Evolutionary conservation across 2,888 invertebrate genomes (phyloP), one percentile per base, ranked within the genome.

Genomic region (Fissipunctia ypsillon): DNA sequence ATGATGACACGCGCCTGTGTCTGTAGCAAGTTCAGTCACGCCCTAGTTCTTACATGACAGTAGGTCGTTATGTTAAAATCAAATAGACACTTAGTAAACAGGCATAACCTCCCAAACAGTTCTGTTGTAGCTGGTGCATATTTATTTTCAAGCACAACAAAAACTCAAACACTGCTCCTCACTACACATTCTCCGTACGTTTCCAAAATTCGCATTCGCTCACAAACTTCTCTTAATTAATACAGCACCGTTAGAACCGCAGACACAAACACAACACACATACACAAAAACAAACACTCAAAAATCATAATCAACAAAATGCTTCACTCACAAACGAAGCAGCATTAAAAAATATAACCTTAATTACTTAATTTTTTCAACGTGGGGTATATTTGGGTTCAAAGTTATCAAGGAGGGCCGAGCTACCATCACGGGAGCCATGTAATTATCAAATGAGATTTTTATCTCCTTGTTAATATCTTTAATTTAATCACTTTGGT

Each of bases 361-460:
- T 84, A 86, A 80, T 86, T 86, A 86, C 80, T 86, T 83, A 86
- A 84, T 86, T 80, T 82, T 78, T 81, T 76, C 65, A 65, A 66
- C 73, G 69, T 56, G 31, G 60, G 54, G 56, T 73, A 45, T 66
- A 76, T 81, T 84, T 78, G 57, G 69, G 75, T 76, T 69, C 73
- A 78, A 84, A 75, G 76, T 86, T 86, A 84, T 85, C 85, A 73
- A 66, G 73, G 56, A 75, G 28, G 54, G 72, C 50, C 78, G 71
- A 74, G 80, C 79, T 78, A 74, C 77, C 81, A 78, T 79, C 78
- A 73, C 69, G 69, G 50, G 85, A 85, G 86, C 78, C 65, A 52
- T 73, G 85, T 89, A 89, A 91, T 91, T 92, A 91, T 83, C 87
- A 90, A 92, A 92, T 92, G 89, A 87, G 89, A 88, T 90, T 91